Evolutionary conservation across 2,113 vertebrate species (phyloP).

Genomic region (Vulpes vulpes): DNA sequence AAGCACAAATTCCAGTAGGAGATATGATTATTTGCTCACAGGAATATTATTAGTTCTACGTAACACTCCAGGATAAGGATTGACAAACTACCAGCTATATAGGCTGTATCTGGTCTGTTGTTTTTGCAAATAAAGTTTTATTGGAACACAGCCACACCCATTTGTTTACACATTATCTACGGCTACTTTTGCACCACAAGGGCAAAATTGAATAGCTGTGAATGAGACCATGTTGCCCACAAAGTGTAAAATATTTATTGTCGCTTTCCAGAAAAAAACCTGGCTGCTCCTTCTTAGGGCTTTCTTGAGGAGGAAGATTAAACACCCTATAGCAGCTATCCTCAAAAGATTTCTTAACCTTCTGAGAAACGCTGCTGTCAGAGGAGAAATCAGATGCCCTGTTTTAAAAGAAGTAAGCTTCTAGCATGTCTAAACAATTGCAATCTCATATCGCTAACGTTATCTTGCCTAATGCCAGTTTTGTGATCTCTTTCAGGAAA

Average conservation of each 20-base stretch:
- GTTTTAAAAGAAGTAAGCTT: slow-evolving; percentile 69
- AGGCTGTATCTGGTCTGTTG: neutral
- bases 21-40: neutral
- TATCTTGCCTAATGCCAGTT: slow-evolving; percentile 34
- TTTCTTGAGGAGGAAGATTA: slow-evolving; percentile 22
- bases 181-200: neutral
- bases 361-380: slow-evolving; percentile 42
- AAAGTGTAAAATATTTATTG: slow-evolving; percentile 59
- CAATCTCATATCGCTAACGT: neutral
- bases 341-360: slow-evolving; percentile 53
- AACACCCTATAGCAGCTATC: neutral
- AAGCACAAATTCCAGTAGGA: neutral
- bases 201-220: slow-evolving; percentile 11
- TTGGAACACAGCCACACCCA: neutral
- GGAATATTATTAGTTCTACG: neutral
- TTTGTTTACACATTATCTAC: neutral
- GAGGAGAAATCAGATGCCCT: slow-evolving; percentile 36
- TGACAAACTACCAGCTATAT: neutral
- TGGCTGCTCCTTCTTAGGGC: neutral
- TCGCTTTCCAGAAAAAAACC: neutral
- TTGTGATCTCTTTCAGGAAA: slow-evolving; percentile 60
- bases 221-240: neutral
- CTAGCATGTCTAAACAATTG: slow-evolving; percentile 37
- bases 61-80: neutral
- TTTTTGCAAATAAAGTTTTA: slow-evolving; percentile 67